Base-by-base conservation (phyloP, 2,888 invertebrate species). In the Drosophila paramelanica region DNA sequence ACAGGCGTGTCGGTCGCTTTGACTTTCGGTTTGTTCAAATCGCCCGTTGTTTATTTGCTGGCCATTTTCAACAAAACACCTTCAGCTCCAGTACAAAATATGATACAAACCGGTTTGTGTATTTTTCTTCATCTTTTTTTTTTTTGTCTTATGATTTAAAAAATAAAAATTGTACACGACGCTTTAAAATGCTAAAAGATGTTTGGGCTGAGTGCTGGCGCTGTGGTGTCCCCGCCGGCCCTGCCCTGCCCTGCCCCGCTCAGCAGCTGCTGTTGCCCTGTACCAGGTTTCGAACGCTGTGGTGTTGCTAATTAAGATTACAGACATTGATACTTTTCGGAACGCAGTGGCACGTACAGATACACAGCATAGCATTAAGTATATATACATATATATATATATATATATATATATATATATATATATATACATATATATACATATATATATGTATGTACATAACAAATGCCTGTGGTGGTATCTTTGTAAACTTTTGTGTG, bases 271-370 rank as follows among this genome's bases (percentile, higher is more conserved):
- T 17, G 20, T 14, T 52, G 55, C 14, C 51, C 51, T 46, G 59
- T 39, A 33, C 27, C 13, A 31, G 17, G 49, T 11, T 45, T 33
- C 25, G 60, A 57, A 60, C 72, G 62, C 81, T 80, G 73, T 56
- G 84, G 87, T 84, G 87, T 84, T 87, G 85, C 83, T 84, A 84
- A 84, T 84, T 84, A 84, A 84, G 83, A 84, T 84, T 84, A 84
- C 83, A 84, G 83, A 84, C 83, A 87, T 84, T 79, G 83, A 84
- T 84, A 84, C 87, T 87, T 83, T 87, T 77, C 62, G 73, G 72
- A 71, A 71, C 61, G 86, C 86, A 83, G 87, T 83, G 82, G 82
- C 82, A 82, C 87, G 83, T 83, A 73, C 67, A 70, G 60, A 65
- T 59, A 61, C 55, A 79, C 25, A 61, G 51, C 52, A 59, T 36